A percentile compares a stretch with the other conserved stretches of the same genome.
Evolutionary conservation across 2,113 vertebrate genomes (phyloP).

Genomic region (Thalassarche chlororhynchos): DNA sequence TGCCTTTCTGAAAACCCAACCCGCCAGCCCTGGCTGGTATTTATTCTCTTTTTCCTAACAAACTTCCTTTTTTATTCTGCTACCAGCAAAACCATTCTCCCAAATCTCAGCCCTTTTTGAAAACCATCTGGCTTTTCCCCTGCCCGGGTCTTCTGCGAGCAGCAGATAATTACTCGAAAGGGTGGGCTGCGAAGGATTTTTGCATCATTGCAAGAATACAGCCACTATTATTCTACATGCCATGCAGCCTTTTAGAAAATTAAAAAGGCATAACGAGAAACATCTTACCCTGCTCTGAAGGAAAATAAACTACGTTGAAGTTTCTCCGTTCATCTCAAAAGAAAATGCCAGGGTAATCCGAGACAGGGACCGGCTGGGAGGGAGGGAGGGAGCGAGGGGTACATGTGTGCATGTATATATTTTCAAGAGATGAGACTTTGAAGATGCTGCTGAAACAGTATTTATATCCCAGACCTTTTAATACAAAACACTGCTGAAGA

Average conservation of each 20-base stretch:
- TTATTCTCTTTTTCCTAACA: background rate
- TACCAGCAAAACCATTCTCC: background rate
- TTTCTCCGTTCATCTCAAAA: background rate
- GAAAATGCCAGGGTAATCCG: background rate
- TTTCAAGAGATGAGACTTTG: background rate
- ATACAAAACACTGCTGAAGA: background rate
- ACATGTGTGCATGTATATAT: background rate
- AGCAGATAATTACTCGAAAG: background rate
- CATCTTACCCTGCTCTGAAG: background rate
- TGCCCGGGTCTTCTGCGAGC: background rate
- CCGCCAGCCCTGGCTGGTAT: background rate
- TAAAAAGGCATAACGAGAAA: conserved; percentile 31
- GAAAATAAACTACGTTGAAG: background rate
- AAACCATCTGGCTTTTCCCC: background rate
- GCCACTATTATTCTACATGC: background rate
- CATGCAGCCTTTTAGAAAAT: background rate
- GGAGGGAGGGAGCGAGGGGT: background rate
- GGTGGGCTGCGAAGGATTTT: background rate
- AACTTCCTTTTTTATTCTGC: background rate
- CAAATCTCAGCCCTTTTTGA: background rate
- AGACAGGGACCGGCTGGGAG: background rate
- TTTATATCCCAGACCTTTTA: background rate
- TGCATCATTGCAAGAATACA: background rate
- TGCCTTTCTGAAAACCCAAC: background rate
- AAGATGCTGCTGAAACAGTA: background rate